Conservation (phyloP, 2,888 invertebrate genomes). For the Dicyrtomina minuta region DNA sequence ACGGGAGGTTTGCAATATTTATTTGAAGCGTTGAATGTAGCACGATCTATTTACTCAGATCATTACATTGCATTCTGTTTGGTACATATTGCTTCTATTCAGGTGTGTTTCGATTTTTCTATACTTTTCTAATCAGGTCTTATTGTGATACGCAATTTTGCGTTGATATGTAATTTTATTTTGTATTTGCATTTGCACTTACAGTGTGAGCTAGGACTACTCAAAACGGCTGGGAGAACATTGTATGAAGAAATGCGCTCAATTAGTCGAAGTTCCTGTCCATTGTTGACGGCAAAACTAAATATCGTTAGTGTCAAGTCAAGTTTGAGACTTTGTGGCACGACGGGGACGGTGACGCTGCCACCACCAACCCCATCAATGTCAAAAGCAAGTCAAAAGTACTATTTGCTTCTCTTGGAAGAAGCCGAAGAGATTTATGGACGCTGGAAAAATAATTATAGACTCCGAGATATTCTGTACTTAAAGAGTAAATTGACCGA, state of each 20-base stretch:
- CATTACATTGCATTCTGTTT: constrained; percentile 43
- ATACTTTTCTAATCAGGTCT: background rate
- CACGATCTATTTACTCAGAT: constrained; percentile 41
- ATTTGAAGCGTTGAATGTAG: constrained; percentile 44
- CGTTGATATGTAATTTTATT: background rate
- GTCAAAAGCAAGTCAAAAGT: no score
- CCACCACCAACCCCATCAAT: no score
- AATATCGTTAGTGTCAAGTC: constrained; percentile 38
- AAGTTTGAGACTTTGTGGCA: no score
- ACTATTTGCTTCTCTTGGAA: constrained; percentile 32
- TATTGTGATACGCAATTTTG: background rate
- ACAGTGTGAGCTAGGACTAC: constrained; percentile 43
- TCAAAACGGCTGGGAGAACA: constrained; percentile 38
- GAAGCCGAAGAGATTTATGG: constrained; percentile 35
- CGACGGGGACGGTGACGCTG: no score
- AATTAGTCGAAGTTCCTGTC: constrained; percentile 39
- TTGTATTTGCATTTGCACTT: background rate
- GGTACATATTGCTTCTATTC: constrained; percentile 44
- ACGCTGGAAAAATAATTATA: constrained; percentile 42
- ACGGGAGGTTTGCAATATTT: constrained; percentile 38
- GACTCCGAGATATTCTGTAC: constrained; percentile 37
- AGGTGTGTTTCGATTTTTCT: constrained; percentile 34
- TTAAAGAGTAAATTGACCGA: constrained; percentile 10
- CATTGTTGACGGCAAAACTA: constrained; percentile 37
- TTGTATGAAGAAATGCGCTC: constrained; percentile 42